phyloP scores from a whole-genome alignment of 2,113 vertebrate species.

The Salvelinus fontinalis region DNA sequence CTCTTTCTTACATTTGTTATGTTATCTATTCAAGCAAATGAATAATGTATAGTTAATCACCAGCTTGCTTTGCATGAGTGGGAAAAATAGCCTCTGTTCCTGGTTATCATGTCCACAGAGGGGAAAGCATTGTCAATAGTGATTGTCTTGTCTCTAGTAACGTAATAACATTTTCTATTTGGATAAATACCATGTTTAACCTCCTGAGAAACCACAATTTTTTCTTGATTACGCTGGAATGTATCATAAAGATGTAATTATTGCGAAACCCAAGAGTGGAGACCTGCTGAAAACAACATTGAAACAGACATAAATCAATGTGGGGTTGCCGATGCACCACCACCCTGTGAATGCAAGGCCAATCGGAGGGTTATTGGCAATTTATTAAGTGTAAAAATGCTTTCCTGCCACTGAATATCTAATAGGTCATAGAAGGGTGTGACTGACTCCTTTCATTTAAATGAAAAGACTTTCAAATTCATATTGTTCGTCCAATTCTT shows the following conservation, averaged over 20 bases:
- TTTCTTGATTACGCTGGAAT: background rate
- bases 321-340: background rate
- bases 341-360: background rate
- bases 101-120: background rate
- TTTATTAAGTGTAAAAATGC: background rate
- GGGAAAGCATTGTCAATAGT: background rate
- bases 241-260: background rate
- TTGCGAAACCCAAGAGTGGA: background rate
- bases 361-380: background rate
- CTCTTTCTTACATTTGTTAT: constrained; percentile 25
- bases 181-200: background rate
- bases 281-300: background rate
- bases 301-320: background rate
- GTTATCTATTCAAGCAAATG: background rate
- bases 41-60: background rate
- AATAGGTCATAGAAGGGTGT: background rate
- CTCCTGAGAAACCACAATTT: background rate
- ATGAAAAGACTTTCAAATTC: too few species aligned
- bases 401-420: background rate
- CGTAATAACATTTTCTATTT: background rate
- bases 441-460: background rate
- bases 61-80: background rate
- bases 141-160: background rate
- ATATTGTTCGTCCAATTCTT: too few species aligned
- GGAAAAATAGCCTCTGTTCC: background rate